phyloP scores from a whole-genome alignment of 2,888 invertebrate species.

The Omphaloscelis lunosa region DNA sequence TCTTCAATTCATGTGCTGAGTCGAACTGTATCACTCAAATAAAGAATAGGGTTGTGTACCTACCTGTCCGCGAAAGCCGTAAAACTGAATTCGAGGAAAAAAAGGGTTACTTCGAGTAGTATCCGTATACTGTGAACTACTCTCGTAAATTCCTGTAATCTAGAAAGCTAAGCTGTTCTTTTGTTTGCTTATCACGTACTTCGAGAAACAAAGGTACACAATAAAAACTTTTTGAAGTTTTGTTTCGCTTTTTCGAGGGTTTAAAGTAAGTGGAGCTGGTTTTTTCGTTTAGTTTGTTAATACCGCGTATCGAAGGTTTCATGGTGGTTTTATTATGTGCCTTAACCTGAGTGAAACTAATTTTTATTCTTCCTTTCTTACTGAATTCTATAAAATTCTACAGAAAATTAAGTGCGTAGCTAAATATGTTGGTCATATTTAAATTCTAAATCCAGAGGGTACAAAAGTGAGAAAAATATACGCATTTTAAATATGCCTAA shows the following conservation, averaged over 20 bases:
- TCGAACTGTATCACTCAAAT: slow-evolving; percentile 4
- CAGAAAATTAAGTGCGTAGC: neutral
- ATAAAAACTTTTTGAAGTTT: slow-evolving; percentile 4
- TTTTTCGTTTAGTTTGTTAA: neutral
- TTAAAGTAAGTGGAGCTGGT: neutral
- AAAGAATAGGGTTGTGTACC: slow-evolving; percentile 18
- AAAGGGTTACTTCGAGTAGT: slow-evolving; percentile 43
- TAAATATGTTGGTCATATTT: neutral
- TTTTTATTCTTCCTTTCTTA: neutral
- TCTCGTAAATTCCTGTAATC: slow-evolving; percentile 45
- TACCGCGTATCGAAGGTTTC: neutral
- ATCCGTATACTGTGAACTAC: slow-evolving; percentile 33
- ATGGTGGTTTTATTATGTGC: neutral
- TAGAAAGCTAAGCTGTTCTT: slow-evolving; percentile 44
- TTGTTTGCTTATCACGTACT: slow-evolving; percentile 42
- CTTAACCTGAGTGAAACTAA: neutral
- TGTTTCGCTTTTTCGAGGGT: neutral
- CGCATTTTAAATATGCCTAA: neutral
- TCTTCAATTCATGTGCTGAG: slow-evolving; percentile 28
- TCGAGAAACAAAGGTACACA: slow-evolving; percentile 23
- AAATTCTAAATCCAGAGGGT: neutral
- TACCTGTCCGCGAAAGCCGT: slow-evolving; percentile 12
- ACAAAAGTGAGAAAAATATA: neutral
- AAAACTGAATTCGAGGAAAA: slow-evolving; percentile 42
- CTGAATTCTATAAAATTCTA: neutral